phyloP scores from a whole-genome alignment of 2,797 vertebrate genomes.

The Eremophila alpestris region DNA sequence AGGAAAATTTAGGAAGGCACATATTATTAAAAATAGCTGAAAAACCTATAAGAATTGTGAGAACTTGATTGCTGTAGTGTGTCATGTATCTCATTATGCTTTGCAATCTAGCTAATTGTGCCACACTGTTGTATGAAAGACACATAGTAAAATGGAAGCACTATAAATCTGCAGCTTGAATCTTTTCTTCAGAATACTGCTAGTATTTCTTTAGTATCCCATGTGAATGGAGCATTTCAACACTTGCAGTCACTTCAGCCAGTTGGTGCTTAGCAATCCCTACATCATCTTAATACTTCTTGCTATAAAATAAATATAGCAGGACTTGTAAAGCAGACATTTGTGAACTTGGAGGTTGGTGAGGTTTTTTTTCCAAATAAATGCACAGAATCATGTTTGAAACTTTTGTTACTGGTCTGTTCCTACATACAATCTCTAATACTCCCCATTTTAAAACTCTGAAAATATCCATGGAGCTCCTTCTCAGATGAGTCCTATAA shows the following conservation, averaged over 20 bases:
- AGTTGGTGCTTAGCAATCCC: not conserved
- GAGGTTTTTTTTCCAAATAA: not conserved
- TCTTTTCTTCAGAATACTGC: not conserved
- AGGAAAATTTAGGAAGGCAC: not conserved
- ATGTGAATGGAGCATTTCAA: not conserved
- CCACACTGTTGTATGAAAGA: not conserved
- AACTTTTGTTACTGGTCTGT: not conserved
- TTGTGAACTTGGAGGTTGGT: not conserved
- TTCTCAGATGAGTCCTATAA: not conserved
- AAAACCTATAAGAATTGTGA: not conserved
- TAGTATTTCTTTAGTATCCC: not conserved
- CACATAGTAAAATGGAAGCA: not conserved
- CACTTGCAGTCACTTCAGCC: not conserved
- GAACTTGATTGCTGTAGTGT: not conserved
- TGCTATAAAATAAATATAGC: not conserved
- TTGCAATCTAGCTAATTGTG: not conserved
- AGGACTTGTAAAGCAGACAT: not conserved
- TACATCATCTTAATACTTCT: not conserved
- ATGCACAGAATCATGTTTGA: not conserved
- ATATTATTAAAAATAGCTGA: not conserved
- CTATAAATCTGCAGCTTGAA: not conserved
- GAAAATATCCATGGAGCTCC: not conserved
- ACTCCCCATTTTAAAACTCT: not conserved
- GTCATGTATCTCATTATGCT: not conserved
- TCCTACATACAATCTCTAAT: not conserved